These are phyloP conservation scores for Marisa cornuarietis DNA, from an alignment of 1,140 invertebrate genomes.

Conservation along the genomic window DNA sequence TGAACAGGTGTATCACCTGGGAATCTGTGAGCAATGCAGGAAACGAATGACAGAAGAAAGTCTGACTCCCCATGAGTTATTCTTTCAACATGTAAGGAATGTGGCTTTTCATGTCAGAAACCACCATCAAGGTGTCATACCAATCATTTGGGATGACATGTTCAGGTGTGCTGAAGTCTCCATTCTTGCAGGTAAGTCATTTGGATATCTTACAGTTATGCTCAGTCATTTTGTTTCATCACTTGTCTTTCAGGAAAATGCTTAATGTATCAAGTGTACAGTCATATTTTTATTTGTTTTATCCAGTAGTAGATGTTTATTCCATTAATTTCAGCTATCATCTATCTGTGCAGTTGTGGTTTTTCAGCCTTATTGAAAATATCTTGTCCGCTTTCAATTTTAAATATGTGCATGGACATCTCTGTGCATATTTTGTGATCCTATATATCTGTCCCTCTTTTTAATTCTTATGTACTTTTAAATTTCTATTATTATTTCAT, in stretches of 20 bases:
- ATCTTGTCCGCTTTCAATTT: no score
- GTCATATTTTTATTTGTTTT: neutral
- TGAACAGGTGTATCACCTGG: constrained; percentile 52
- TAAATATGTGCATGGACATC: no score
- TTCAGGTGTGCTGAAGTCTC: constrained; percentile 67
- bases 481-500: no score
- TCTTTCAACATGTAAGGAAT: constrained; percentile 67
- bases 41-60: constrained; percentile 60
- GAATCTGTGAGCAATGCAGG: constrained; percentile 50
- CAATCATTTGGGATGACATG: constrained; percentile 97
- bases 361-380: no score
- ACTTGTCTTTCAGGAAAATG: neutral
- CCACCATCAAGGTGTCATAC: constrained; percentile 70
- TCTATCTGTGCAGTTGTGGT: no score
- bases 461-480: no score
- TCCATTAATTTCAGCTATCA: no score
- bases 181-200: constrained; percentile 5
- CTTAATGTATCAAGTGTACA: neutral
- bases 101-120: constrained; percentile 66
- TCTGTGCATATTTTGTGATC: no score
- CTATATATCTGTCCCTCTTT: no score
- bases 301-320: neutral
- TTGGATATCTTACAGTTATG: no score
- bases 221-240: neutral
- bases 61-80: constrained; percentile 68